A percentile compares a stretch with the other conserved stretches of the same genome.
phyloP scores from a whole-genome alignment of 2,888 invertebrate genomes.

The Meandrusa payeni region DNA sequence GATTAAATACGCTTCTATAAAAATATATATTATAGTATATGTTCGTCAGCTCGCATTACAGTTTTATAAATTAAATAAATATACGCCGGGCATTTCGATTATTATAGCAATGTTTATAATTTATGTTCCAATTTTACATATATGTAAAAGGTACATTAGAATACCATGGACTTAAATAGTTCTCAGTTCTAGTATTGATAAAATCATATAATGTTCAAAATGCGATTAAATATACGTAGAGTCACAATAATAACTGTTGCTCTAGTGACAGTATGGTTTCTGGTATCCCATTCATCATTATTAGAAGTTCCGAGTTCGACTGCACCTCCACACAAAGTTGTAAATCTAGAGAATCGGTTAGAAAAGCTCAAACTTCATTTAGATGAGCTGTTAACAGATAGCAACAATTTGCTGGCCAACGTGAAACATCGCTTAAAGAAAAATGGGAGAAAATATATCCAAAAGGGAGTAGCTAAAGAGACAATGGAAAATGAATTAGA shows the following conservation, averaged over 20 bases:
- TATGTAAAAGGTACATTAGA: conserved; percentile 30
- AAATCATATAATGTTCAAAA: conserved; percentile 36
- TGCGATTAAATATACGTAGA: conserved; percentile 65
- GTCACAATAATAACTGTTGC: conserved; percentile 41
- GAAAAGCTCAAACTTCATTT: conserved; percentile 46
- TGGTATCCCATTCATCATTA: conserved; percentile 50
- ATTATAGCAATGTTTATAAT: conserved; percentile 33
- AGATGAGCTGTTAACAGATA: conserved; percentile 49
- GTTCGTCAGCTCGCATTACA: too few species aligned
- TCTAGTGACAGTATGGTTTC: conserved; percentile 49
- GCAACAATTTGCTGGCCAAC: conserved; percentile 46
- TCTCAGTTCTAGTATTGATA: conserved; percentile 20
- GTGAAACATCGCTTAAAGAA: conserved; percentile 46
- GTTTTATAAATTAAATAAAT: too few species aligned
- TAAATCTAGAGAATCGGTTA: conserved; percentile 48
- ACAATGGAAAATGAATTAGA: conserved; percentile 28
- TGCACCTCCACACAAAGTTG: conserved; percentile 29
- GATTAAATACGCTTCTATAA: too few species aligned
- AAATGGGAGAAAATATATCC: conserved; percentile 27
- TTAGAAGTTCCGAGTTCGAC: conserved; percentile 42
- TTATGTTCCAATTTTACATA: conserved; percentile 27
- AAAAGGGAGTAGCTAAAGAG: conserved; percentile 25
- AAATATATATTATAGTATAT: too few species aligned
- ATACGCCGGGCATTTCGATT: conserved; percentile 8
- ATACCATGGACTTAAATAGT: conserved; percentile 29